These are phyloP conservation scores for Psylliodes chrysocephalus DNA, from an alignment of 2,888 invertebrate genomes.

Conservation along the genomic window DNA sequence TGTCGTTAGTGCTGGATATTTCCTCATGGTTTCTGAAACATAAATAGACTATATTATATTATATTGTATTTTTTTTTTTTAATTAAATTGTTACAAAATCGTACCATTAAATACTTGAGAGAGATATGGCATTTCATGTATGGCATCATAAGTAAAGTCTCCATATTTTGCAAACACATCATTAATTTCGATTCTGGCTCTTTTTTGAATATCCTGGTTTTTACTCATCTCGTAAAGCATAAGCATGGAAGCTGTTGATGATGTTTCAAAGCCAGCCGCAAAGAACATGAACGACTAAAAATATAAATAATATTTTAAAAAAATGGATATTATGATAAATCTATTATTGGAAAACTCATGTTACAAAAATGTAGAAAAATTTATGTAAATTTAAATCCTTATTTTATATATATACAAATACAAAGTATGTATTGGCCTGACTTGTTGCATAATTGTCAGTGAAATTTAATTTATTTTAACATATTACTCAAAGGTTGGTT, in stretches of 20 bases:
- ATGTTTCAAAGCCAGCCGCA: conserved; percentile 72
- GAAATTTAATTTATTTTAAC: no score
- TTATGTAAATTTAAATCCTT: no score
- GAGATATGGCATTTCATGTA: conserved; percentile 65
- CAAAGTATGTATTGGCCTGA: no score
- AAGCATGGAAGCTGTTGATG: conserved; percentile 68
- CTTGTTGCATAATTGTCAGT: no score
- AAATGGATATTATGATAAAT: no score
- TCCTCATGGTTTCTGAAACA: conserved; percentile 59
- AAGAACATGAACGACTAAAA: conserved; percentile 69
- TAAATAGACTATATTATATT: no score
- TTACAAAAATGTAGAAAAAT: no score
- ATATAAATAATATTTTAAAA: neutral
- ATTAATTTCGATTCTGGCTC: conserved; percentile 61
- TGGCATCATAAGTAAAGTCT: conserved; percentile 60
- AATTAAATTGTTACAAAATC: no score
- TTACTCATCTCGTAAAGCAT: conserved; percentile 67
- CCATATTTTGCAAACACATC: conserved; percentile 55
- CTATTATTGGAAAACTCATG: no score
- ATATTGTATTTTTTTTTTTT: no score
- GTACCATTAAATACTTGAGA: conserved; percentile 53
- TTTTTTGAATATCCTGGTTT: conserved; percentile 63
- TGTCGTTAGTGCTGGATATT: conserved; percentile 57
- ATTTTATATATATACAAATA: no score
- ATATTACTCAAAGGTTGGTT: no score